phyloP scores from a whole-genome alignment of 2,888 invertebrate genomes.

The Hyposoter didymator region DNA sequence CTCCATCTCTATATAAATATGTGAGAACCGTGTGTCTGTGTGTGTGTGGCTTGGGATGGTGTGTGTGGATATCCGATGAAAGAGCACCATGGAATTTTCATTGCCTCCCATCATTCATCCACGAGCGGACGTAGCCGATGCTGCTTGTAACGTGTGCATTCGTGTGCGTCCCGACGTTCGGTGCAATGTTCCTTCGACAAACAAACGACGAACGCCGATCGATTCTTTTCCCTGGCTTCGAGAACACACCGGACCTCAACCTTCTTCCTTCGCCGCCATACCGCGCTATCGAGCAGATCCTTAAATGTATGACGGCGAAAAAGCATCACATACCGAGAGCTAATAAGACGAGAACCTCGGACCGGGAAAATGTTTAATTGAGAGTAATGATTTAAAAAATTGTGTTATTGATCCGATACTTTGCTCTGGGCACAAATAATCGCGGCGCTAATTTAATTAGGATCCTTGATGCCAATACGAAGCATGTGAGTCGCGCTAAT shows the following conservation, averaged over 20 bases:
- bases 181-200: conserved; percentile 47
- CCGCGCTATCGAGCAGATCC: background rate
- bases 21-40: background rate
- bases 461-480: background rate
- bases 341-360: background rate
- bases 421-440: background rate
- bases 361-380: background rate
- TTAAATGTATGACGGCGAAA: conserved; percentile 14
- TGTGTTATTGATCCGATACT: background rate
- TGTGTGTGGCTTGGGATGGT: background rate
- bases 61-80: conserved; percentile 60
- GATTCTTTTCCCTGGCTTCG: conserved; percentile 18
- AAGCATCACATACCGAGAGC: conserved; percentile 6
- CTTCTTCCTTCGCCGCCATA: conserved; percentile 8
- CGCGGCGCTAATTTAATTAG: background rate
- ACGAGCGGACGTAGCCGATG: conserved; percentile 44
- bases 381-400: background rate
- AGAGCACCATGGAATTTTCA: conserved; percentile 72
- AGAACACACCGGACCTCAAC: conserved; percentile 10
- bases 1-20: background rate
- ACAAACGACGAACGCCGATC: conserved; percentile 43
- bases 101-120: conserved; percentile 76
- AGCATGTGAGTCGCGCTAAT: background rate
- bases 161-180: conserved; percentile 25
- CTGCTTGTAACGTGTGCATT: conserved; percentile 30